Base-by-base conservation (phyloP, 2,797 vertebrate species). In the Gobio occitaniae region DNA sequence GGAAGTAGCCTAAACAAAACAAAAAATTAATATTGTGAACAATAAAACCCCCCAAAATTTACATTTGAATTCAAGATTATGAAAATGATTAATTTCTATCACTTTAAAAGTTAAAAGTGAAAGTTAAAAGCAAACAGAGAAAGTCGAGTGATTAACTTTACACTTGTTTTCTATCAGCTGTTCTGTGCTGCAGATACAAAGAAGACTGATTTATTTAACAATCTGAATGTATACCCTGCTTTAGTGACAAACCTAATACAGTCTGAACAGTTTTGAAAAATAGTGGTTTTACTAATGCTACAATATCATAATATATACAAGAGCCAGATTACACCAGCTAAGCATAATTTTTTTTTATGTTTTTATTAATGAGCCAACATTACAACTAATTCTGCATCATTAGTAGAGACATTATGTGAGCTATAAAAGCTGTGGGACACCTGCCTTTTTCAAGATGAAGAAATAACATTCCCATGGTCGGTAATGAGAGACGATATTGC, bases 401-500 rank as follows among this genome's bases (percentile, higher is more conserved):
- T 91, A 90, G 87, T 91, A 87, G 89, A 90, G 85, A 87, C 89
- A 89, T 93, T 89, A 93, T 92, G 89, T 82, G 88, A 54, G 36
- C 86, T 82, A 88, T 92, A 92, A 94, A 93, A 90, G 66, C 86
- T 66, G 65, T 80, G 13, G 25, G 69, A 84, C 13, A 41, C 29
- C 36, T 47, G 69, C 29, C 48, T 21, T 76, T 86, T 25, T 66
- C 72, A 83, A 68, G 47, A 66, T 61, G 48, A 72, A 44, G 48
- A 76, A 77, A 66, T 77, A 77, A 74, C 48, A 84, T 68, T 44
- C 70, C n/a, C 52, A 77, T 70, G 29, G 52, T 54, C 25, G 3
- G 59, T 61, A 80, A 76, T 76, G 77, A 78, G 38, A 75, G n/a
- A 48, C 36, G 54, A 65, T 38, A 71, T 83, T 68, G 47, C 48